These are phyloP conservation scores for Patella vulgata DNA, from an alignment of 1,140 invertebrate species.

Conservation along the genomic window DNA sequence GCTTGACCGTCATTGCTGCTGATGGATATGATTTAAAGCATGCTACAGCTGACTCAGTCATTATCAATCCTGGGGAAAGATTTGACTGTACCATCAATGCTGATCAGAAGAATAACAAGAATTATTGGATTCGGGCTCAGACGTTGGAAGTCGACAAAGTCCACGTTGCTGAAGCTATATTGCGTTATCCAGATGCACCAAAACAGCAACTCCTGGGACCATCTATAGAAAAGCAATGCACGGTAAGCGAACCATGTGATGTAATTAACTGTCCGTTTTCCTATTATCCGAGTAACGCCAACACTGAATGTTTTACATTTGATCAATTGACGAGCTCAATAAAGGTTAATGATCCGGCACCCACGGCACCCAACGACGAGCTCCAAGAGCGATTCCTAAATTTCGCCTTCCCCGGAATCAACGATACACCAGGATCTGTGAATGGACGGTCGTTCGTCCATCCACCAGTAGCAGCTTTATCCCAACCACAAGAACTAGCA, in stretches of 20 bases:
- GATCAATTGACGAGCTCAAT: slow-evolving; percentile 32
- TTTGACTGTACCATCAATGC: no score
- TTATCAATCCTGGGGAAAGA: no score
- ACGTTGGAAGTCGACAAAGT: slow-evolving; percentile 33
- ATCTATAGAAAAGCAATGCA: slow-evolving; percentile 59
- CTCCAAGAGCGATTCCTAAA: slow-evolving; percentile 52
- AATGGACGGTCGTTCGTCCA: slow-evolving; percentile 46
- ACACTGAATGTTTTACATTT: no score
- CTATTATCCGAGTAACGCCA: no score
- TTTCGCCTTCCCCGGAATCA: slow-evolving; percentile 54
- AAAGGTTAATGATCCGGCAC: no score
- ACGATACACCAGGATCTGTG: slow-evolving; percentile 39
- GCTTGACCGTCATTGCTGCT: no score
- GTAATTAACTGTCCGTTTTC: no score
- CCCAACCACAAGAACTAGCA: no score
- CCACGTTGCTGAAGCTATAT: slow-evolving; percentile 70
- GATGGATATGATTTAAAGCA: no score
- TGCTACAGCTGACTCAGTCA: no score
- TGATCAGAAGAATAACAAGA: slow-evolving; percentile 75
- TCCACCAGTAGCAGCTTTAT: slow-evolving; percentile 42
- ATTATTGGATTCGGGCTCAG: slow-evolving; percentile 83
- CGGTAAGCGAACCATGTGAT: slow-evolving; percentile 21
- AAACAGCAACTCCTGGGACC: slow-evolving; percentile 68
- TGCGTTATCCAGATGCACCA: slow-evolving; percentile 79
- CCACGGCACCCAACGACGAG: slow-evolving; percentile 12